A percentile compares a stretch with the other conserved stretches of the same genome.
These are phyloP conservation scores for Drosophila rhopaloa DNA, from an alignment of 1,140 invertebrate genomes.

Conservation along the genomic window DNA sequence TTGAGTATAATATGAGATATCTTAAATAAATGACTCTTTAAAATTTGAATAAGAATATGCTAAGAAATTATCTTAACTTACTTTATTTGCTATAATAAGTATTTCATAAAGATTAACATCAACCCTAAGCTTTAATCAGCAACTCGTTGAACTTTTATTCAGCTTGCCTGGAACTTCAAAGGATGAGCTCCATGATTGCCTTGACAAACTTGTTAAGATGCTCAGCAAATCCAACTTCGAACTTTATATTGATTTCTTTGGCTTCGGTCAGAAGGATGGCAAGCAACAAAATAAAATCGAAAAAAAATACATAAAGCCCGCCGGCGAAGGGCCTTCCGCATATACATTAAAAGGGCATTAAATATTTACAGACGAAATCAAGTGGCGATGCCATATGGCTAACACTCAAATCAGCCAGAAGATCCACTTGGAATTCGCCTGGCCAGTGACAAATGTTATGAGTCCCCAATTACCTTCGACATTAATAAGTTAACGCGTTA, in stretches of 20 bases:
- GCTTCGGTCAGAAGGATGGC: neutral
- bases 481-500: conserved; percentile 49
- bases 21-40: too few relatives aligned
- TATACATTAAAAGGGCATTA: conserved; percentile 31
- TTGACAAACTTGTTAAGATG: conserved; percentile 16
- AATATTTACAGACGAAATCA: conserved; percentile 33
- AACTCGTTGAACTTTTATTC: neutral
- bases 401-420: conserved; percentile 1
- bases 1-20: too few relatives aligned
- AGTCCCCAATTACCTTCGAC: conserved; percentile 41
- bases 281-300: conserved; percentile 34
- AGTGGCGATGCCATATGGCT: conserved; percentile 13
- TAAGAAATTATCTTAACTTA: too few relatives aligned
- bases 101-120: neutral
- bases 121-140: neutral
- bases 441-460: conserved; percentile 48
- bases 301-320: conserved; percentile 20
- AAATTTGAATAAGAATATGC: too few relatives aligned
- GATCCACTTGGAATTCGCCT: conserved; percentile 1
- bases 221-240: conserved; percentile 3
- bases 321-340: conserved; percentile 10
- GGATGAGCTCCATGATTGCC: conserved; percentile 16
- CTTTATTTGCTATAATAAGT: neutral
- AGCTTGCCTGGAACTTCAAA: conserved; percentile 18
- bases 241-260: conserved; percentile 16